Percentiles rank a stretch among this genome's conserved stretches.
phyloP scores from a whole-genome alignment of 2,797 vertebrate genomes.

The Microctenopoma lineatum region DNA sequence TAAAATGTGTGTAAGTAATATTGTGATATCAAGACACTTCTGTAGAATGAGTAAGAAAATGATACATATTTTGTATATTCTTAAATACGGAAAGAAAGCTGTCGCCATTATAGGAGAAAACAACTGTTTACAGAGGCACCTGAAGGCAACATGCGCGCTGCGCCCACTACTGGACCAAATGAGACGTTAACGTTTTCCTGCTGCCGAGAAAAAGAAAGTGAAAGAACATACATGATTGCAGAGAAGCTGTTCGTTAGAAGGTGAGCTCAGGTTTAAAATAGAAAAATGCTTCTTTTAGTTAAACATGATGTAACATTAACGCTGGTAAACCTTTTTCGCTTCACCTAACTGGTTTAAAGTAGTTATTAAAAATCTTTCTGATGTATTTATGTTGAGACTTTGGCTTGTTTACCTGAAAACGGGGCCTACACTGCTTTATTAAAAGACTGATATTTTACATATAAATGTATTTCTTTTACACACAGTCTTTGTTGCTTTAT shows the following conservation, averaged over 20 bases:
- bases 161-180: neutral
- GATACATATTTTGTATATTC: no score
- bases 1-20: no score
- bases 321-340: fast-evolving
- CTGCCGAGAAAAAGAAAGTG: conserved; percentile 47
- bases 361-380: neutral
- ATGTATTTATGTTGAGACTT: neutral
- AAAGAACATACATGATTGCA: conserved; percentile 21
- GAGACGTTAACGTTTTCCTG: neutral
- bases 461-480: no score
- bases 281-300: neutral
- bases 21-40: no score
- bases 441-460: neutral
- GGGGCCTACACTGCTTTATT: neutral
- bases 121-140: neutral
- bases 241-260: neutral
- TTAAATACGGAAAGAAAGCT: no score
- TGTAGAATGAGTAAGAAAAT: no score
- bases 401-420: neutral
- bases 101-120: no score
- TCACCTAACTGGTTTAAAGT: fast-evolving
- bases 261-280: conserved; percentile 10
- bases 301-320: fast-evolving
- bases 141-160: conserved; percentile 18
- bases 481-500: neutral